phyloP scores from a whole-genome alignment of 2,797 vertebrate species.

The Amblyraja radiata region DNA sequence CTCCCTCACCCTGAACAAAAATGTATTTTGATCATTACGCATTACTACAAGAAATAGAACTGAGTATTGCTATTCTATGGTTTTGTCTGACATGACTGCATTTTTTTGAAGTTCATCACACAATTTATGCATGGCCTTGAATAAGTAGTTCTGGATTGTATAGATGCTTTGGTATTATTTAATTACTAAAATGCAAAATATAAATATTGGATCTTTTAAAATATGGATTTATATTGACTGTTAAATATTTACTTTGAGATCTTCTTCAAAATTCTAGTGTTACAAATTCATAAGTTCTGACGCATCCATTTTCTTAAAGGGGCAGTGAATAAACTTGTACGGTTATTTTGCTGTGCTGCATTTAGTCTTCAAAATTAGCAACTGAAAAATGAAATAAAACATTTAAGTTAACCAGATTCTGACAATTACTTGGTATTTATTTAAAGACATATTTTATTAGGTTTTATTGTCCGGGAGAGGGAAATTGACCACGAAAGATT shows the following conservation, averaged over 20 bases:
- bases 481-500: no score
- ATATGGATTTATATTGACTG: neutral
- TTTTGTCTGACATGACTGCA: no score
- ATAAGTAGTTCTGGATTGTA: neutral
- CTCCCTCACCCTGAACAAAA: no score
- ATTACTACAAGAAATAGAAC: no score
- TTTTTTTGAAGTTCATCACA: no score
- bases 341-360: neutral
- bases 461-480: neutral
- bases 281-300: neutral
- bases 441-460: neutral
- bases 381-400: neutral
- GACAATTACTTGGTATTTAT: neutral
- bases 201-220: neutral
- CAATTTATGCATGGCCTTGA: no score
- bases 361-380: neutral
- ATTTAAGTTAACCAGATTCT: neutral
- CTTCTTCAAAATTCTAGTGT: neutral
- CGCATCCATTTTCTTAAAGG: neutral
- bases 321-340: neutral
- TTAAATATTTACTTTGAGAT: constrained; percentile 15
- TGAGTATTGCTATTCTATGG: no score
- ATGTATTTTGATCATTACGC: no score
- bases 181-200: neutral
- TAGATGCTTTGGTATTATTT: neutral